Percentiles rank a stretch among this genome's conserved stretches.
Evolutionary conservation across 2,888 invertebrate species (phyloP).

Genomic region (Lasioglossum marginatum): DNA sequence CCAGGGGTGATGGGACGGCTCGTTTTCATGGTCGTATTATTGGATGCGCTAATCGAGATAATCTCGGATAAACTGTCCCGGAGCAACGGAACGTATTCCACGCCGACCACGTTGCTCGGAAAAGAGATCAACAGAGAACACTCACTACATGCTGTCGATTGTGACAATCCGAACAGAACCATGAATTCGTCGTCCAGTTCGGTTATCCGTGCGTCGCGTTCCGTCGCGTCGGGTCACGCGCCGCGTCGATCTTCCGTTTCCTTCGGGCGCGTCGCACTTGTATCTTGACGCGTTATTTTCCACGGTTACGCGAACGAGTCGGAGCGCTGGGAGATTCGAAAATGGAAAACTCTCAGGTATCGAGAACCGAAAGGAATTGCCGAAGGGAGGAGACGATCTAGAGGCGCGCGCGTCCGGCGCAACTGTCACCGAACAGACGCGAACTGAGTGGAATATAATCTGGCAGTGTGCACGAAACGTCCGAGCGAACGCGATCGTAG

Average conservation of each 20-base stretch:
- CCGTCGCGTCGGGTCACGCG: background rate
- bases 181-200: constrained; percentile 16
- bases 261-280: background rate
- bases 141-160: constrained; percentile 70
- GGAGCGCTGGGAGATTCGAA: background rate
- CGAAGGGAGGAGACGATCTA: constrained; percentile 6
- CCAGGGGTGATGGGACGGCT: background rate
- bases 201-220: background rate
- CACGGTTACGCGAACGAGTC: background rate
- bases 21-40: background rate
- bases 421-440: constrained; percentile 71
- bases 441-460: constrained; percentile 76
- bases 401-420: background rate
- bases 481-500: constrained; percentile 71
- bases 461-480: constrained; percentile 73
- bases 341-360: background rate
- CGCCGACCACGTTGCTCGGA: background rate
- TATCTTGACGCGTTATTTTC: background rate
- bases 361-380: background rate
- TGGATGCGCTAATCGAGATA: background rate
- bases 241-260: background rate
- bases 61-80: background rate
- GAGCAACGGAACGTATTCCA: background rate
- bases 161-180: background rate
- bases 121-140: constrained; percentile 23